Base-by-base conservation (phyloP, 2,797 vertebrate genomes). In the Bovichtus variegatus region DNA sequence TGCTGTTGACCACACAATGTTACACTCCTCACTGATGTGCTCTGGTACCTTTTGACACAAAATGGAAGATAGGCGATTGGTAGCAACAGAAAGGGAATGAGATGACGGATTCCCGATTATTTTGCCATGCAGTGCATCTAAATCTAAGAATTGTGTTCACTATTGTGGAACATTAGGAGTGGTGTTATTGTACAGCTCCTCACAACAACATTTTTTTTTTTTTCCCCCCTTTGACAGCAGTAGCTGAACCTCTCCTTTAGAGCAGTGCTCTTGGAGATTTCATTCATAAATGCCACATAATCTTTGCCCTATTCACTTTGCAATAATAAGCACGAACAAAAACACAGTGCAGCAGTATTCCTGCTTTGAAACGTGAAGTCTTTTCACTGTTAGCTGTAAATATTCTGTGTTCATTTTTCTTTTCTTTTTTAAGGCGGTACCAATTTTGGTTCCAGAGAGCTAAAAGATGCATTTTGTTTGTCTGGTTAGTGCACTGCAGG, bases 261-360 rank as follows among this genome's bases (percentile, higher is more conserved):
- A 93, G 92, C 93, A 90, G 92, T 87, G 91, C 93, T 93, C 93
- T 71, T 69, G 76, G 90, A 87, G 91, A 89, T 78, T 36, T 75
- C 79, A 87, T 63, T 50, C 65, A 44, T 78, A 79, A 72, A 60
- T 40, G 16, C 69, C 70, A 71, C 57, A n/a, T 82, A 65, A 80
- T 74, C 74, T 73, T 80, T 74, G 57, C 71, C 76, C 70, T 69
- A 46, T 86, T 90, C 87, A 92, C 80, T 71, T 89, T 80, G 92
- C 90, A 93, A 93, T 94, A 90, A 91, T 70, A 76, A n/a, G 82
- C 88, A 88, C 83, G 82, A 80, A 81, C 54, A 73, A 75, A 84
- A 75, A 86, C 75, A 72, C 55, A 87, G 73, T 80, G 78, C 80
- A 74, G 78, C 79, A 80, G 78, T 75, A 72, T 82, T 78, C 69